These are phyloP conservation scores for Serranus cabrilla DNA, from an alignment of 2,797 vertebrate genomes.

Conservation along the genomic window DNA sequence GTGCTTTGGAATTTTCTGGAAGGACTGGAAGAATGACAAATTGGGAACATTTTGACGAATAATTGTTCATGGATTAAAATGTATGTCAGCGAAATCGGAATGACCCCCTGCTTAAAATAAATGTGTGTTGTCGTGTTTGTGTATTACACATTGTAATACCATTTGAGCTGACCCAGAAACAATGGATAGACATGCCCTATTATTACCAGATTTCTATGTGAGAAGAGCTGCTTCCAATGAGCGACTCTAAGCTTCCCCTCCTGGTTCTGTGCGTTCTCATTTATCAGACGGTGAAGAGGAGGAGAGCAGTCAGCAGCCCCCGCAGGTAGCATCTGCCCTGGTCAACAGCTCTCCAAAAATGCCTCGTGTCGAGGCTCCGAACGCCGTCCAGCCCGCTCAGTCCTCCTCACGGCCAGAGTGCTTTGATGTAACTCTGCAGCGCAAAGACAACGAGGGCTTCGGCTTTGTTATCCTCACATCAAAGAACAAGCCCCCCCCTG, in stretches of 20 bases:
- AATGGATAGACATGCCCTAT: not conserved
- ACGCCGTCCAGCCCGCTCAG: constrained; percentile 45
- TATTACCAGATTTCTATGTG: not conserved
- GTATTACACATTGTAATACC: not conserved
- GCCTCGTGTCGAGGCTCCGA: constrained; percentile 73
- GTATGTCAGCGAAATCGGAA: not conserved
- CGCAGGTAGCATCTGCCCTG: constrained; percentile 73
- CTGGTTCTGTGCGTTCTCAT: constrained; percentile 3
- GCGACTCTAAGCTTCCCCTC: not conserved
- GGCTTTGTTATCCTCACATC: constrained; percentile 99
- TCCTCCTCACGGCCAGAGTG: constrained; percentile 77
- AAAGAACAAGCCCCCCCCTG: constrained; percentile 96
- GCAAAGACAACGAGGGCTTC: constrained; percentile 96
- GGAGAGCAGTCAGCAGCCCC: constrained; percentile 69
- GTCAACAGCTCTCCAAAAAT: constrained; percentile 89
- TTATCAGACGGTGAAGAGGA: constrained; percentile 81
- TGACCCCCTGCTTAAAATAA: constrained; percentile 1
- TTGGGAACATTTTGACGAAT: constrained; percentile 5
- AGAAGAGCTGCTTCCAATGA: not conserved
- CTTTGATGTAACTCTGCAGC: constrained; percentile 92
- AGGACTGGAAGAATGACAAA: constrained; percentile 7
- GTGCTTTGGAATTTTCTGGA: constrained; percentile 18
- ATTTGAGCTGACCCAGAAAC: not conserved
- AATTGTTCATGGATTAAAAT: constrained; percentile 19
- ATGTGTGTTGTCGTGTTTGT: not conserved